Conservation (phyloP, 2,113 vertebrate species). For the Tyto alba region DNA sequence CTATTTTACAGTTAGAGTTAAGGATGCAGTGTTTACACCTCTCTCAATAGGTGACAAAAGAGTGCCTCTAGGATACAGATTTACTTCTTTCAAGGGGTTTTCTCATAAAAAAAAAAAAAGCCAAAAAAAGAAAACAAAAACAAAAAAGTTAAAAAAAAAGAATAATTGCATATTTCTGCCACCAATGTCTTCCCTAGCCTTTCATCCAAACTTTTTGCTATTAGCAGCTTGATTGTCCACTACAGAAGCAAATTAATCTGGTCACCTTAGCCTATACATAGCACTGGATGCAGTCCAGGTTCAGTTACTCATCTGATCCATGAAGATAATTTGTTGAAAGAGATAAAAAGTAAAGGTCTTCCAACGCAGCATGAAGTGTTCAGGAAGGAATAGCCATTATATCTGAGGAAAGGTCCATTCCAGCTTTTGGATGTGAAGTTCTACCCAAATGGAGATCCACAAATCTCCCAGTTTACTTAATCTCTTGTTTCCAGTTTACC, state of each 20-base stretch:
- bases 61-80: background rate
- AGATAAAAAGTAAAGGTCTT: background rate
- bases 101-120: background rate
- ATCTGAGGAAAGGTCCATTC: background rate
- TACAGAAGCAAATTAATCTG: background rate
- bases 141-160: background rate
- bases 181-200: background rate
- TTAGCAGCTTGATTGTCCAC: background rate
- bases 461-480: background rate
- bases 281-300: background rate
- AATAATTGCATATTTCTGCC: background rate
- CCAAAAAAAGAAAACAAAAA: too few species aligned
- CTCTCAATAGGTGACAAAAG: background rate
- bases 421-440: background rate
- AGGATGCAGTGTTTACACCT: background rate
- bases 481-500: background rate
- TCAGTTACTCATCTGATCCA: background rate
- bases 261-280: background rate
- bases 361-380: background rate
- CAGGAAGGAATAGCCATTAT: background rate
- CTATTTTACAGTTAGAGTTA: background rate
- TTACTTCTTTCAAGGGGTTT: background rate
- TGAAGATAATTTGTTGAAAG: background rate
- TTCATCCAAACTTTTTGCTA: background rate
- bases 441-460: background rate